Evolutionary conservation across 2,113 vertebrate genomes (phyloP), one percentile per base, ranked within the genome.

Genomic region (Paratilapia polleni): DNA sequence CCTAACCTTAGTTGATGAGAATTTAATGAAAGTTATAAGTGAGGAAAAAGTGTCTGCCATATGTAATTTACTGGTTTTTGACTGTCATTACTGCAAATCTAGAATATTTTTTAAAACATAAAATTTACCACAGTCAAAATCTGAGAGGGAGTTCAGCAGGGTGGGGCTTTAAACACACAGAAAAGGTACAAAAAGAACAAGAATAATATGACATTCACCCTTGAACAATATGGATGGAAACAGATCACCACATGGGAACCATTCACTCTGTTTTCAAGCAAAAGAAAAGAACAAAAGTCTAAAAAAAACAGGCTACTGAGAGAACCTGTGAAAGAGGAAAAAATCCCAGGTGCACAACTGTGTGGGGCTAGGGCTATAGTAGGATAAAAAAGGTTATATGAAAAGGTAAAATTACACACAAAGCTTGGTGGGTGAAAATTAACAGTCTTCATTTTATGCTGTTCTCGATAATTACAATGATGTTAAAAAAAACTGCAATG

Each of bases 141-240:
- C 17, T 73, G 34, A 47, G 73, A 77, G 49, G 60, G 47, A 61
- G 63, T 15, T 73, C 8, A 20, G 28, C 36, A 17, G 64, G 81
- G 83, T 49, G 79, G 58, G 52, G 41, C 22, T 81, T 70, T 75
- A 24, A 84, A 85, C 20, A 41, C 3, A 36, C 7, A 64, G 52
- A 76, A 87, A 89, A 85, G 89, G 85, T 90, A n/a, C 87, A 91
- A 87, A 80, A 82, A 78, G n/a, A 78, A 87, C 41, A 77, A 82
- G 81, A 92, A 92, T 56, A 80, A 47, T 7, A 57, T 19, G 54
- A 61, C 75, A 70, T 87, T 85, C 49, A 85, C 56, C 34, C 49
- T n/a, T 24, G 68, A 91, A 92, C 86, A 92, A 86, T 87, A 78
- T 61, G 47, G 49, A 73, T 54, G 57, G 79, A 89, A 88, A 85